Evolutionary conservation across 2,113 vertebrate species (phyloP).

Genomic region (Tamias sibiricus): DNA sequence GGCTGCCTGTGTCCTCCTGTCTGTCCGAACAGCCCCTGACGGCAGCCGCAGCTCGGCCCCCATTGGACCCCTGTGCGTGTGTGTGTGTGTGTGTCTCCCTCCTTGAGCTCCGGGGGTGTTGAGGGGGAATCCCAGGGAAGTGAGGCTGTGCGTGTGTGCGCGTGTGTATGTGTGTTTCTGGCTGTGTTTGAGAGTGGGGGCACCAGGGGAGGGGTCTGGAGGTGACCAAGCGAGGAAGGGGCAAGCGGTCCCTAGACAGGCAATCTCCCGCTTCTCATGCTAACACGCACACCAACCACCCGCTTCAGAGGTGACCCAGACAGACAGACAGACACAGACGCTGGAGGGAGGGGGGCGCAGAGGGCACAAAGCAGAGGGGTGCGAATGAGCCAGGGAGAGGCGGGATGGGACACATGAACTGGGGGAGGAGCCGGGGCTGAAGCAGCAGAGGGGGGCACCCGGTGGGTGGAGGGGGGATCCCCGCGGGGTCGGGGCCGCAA

Average conservation of each 20-base stretch:
- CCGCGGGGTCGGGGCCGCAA: conserved; percentile 70
- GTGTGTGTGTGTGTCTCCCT: conserved; percentile 59
- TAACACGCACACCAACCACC: background rate
- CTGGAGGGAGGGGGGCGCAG: background rate
- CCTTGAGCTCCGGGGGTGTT: conserved; percentile 73
- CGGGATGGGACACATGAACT: conserved; percentile 63
- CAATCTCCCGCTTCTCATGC: conserved; percentile 11
- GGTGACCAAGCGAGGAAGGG: conserved; percentile 66
- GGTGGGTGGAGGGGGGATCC: conserved; percentile 80
- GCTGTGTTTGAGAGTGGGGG: conserved; percentile 64
- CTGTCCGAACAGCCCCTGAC: conserved; percentile 64
- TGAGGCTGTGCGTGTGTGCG: conserved; percentile 51
- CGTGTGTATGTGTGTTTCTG: conserved; percentile 62
- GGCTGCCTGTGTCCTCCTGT: conserved; percentile 73
- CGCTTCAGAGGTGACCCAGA: conserved; percentile 82
- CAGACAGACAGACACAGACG: conserved; percentile 73
- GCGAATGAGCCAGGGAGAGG: conserved; percentile 64
- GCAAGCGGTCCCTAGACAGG: conserved; percentile 43
- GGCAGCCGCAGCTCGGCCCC: conserved; percentile 52
- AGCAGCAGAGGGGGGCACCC: conserved; percentile 59
- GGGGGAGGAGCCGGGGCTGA: conserved; percentile 74
- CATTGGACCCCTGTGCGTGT: conserved; percentile 25
- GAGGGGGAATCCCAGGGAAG: conserved; percentile 80
- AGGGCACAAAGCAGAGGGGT: conserved; percentile 64
- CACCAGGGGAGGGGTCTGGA: conserved; percentile 13